Evolutionary conservation across 2,113 vertebrate genomes (phyloP).

Genomic region (Chitala chitala): DNA sequence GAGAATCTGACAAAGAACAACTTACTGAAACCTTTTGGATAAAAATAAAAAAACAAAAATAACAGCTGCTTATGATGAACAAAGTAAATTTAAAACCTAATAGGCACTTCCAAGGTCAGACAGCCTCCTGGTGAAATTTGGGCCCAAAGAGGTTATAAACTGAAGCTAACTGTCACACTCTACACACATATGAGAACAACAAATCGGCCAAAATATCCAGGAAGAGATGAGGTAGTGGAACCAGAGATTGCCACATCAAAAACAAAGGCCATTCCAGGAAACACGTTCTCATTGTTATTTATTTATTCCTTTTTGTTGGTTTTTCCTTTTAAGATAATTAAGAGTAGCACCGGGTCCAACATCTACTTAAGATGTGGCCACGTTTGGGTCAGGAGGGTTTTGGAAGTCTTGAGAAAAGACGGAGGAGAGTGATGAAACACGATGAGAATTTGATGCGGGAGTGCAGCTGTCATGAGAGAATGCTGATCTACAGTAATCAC

Average conservation of each 20-base stretch:
- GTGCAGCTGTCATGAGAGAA: background rate
- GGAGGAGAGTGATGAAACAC: background rate
- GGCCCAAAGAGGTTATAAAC: background rate
- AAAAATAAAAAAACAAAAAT: background rate
- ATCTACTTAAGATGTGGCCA: background rate
- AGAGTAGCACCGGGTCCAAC: no score
- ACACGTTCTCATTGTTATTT: slow-evolving; percentile 42
- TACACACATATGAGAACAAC: background rate
- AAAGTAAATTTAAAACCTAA: slow-evolving; percentile 8
- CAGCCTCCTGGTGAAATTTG: no score
- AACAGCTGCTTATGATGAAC: background rate
- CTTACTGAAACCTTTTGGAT: no score
- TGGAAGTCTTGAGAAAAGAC: slow-evolving; percentile 2
- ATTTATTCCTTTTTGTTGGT: no score
- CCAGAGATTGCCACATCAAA: slow-evolving; percentile 36
- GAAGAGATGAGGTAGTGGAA: slow-evolving; percentile 39
- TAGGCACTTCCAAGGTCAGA: background rate
- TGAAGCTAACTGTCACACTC: background rate
- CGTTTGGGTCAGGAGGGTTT: background rate
- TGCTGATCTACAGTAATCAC: background rate
- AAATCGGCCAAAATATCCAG: slow-evolving; percentile 37
- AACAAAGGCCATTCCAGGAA: slow-evolving; percentile 28
- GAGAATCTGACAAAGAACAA: slow-evolving; percentile 66
- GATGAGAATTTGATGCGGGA: background rate
- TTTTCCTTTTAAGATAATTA: no score